Conservation (phyloP, 2,797 vertebrate species). For the Cossypha heuglini region DNA sequence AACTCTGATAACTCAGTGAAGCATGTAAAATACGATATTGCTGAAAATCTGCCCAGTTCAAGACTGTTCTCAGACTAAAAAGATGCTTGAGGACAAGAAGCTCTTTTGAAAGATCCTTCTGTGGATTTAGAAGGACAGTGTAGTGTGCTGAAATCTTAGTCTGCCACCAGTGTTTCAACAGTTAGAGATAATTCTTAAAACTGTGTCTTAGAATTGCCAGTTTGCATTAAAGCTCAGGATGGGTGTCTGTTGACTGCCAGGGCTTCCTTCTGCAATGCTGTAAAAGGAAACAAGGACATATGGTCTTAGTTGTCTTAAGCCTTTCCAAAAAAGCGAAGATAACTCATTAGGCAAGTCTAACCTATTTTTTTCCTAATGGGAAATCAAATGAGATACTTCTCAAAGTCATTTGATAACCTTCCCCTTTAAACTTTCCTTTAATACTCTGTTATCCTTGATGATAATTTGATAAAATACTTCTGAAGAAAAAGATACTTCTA, state of each 20-base stretch:
- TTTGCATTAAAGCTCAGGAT: not conserved
- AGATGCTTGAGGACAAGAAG: not conserved
- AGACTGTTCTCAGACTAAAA: not conserved
- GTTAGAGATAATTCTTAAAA: not conserved
- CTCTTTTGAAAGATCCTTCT: not conserved
- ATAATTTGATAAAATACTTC: not conserved
- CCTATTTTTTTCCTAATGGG: not conserved
- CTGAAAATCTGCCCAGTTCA: not conserved
- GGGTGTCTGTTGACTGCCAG: rapidly evolving
- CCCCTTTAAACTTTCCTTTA: not conserved
- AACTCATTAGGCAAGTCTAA: not conserved
- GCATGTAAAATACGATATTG: rapidly evolving
- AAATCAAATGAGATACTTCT: not conserved
- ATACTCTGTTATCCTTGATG: not conserved
- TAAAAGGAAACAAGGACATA: not conserved
- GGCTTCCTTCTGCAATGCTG: not conserved
- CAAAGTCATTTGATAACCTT: not conserved
- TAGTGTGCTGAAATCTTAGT: not conserved
- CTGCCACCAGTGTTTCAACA: not conserved
- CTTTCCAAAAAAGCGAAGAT: not conserved
- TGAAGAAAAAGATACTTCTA: not conserved
- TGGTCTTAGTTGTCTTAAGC: not conserved
- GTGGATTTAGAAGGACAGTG: not conserved
- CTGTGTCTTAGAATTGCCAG: not conserved
- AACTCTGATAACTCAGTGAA: not conserved